Evolutionary conservation across 2,888 invertebrate genomes (phyloP).

Genomic region (Coleophora flavipennella): DNA sequence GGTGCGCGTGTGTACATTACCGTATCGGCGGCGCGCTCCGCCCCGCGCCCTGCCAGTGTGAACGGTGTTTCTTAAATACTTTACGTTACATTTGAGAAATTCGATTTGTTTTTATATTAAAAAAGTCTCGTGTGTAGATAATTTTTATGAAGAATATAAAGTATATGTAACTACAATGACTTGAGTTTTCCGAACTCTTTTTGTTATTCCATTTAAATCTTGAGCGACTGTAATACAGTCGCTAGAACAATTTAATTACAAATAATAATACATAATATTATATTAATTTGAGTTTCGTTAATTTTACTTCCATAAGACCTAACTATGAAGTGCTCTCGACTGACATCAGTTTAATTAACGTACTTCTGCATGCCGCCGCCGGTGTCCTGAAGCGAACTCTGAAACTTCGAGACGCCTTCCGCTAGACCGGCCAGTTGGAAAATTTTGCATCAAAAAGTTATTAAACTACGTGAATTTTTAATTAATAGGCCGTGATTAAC

Average conservation of each 20-base stretch:
- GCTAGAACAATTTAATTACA: conserved; percentile 4
- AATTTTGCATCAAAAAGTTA: too few species aligned
- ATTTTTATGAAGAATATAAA: conserved; percentile 70
- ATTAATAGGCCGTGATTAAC: too few species aligned
- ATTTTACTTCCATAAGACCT: not conserved
- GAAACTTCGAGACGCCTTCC: too few species aligned
- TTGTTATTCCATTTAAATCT: conserved; percentile 17
- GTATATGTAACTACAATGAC: conserved; percentile 61
- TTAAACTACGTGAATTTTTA: too few species aligned
- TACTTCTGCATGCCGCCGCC: too few species aligned
- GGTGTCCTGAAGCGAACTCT: too few species aligned
- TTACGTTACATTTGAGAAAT: conserved; percentile 56
- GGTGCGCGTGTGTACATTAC: conserved; percentile 18
- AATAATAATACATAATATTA: conserved; percentile 2
- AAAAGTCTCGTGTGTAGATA: conserved; percentile 69
- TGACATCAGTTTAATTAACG: too few species aligned
- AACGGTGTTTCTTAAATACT: conserved; percentile 23
- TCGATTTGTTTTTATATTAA: conserved; percentile 61
- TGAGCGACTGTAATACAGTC: conserved; percentile 9
- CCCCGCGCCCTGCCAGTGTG: conserved; percentile 18
- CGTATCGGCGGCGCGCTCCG: conserved; percentile 14
- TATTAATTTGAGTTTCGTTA: conserved; percentile 2
- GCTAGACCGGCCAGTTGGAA: too few species aligned
- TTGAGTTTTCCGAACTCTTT: conserved; percentile 41
- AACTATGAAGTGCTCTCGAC: too few species aligned